Percentiles rank a stretch among this genome's conserved stretches.
phyloP scores from a whole-genome alignment of 2,797 vertebrate species.

The Muscicapa striata region DNA sequence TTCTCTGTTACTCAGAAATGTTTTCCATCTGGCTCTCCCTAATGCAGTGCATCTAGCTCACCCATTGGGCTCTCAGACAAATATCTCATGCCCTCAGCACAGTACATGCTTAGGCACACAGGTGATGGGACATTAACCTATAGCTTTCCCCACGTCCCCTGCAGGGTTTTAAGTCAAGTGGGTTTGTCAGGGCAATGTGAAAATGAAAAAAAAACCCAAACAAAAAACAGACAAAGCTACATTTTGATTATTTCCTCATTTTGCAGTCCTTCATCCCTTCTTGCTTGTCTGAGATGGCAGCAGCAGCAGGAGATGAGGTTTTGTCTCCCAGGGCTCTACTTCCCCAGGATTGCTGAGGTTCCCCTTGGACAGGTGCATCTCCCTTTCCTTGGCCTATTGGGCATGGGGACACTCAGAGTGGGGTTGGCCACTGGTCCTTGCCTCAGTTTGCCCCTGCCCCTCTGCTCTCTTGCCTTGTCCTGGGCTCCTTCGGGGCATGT shows the following conservation, averaged over 20 bases:
- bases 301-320: background rate
- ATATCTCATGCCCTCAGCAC: background rate
- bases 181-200: background rate
- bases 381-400: rapidly evolving
- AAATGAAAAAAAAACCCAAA: background rate
- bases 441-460: background rate
- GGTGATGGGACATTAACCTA: background rate
- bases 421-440: background rate
- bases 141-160: rapidly evolving
- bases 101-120: background rate
- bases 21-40: conserved; percentile 32
- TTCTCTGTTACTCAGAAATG: background rate
- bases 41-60: background rate
- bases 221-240: background rate
- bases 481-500: rapidly evolving
- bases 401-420: rapidly evolving
- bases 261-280: background rate
- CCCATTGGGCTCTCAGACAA: background rate
- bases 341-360: rapidly evolving
- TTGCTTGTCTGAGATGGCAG: background rate
- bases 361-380: rapidly evolving
- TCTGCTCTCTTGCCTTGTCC: background rate
- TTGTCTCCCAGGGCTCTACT: background rate
- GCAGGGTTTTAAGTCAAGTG: background rate
- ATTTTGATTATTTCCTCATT: conserved; percentile 8